Base-by-base conservation (phyloP, 2,113 vertebrate species). In the Otocyon megalotis region DNA sequence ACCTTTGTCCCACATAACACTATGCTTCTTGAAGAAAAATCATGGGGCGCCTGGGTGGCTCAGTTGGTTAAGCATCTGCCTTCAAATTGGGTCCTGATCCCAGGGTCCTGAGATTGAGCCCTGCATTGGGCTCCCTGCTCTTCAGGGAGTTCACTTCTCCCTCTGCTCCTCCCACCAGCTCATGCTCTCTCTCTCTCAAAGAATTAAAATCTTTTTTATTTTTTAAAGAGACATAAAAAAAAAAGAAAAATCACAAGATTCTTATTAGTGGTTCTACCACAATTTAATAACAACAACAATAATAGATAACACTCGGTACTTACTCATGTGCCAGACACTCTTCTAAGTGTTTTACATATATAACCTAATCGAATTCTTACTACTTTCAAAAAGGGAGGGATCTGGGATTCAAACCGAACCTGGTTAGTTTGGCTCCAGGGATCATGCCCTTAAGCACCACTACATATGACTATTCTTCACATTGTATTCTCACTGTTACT, bases 21-120 rank as follows among this genome's bases (percentile, higher is more conserved):
- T 50, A 28, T 20, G 10, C 63, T 96, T 67, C 83, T 84, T 94
- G 86, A 63, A 72, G 72, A 86, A 88, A 50, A 77, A 77, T 77
- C 74, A 30, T 2, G 8, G 3, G 32, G 35, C 8, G 0, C 17
- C 17, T 69, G 17, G 67, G 10, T 69, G 67, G 17, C 9, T 69
- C 67, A 35, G 32, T 69, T 35, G 32, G 17, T n/a, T 35, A 69
- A 35, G 32, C 32, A 69, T 69, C 16, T 69, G 67, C 8, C 16
- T 69, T 69, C 8, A 9, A n/a, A 32, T 69, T 17, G 10, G 32
- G 17, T 69, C 32, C n/a, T 35, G 32, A 69, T 69, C 67, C 67
- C 67, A 20, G 32, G n/a, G 67, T 35, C 32, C 32, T 69, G 67
- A n/a, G 8, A 3, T 35, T 19, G 8, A 69, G 32, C 3, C 67